Evolutionary conservation across 2,797 vertebrate genomes (phyloP), one percentile per base, ranked within the genome.

Genomic region (Phylloscopus collybita): DNA sequence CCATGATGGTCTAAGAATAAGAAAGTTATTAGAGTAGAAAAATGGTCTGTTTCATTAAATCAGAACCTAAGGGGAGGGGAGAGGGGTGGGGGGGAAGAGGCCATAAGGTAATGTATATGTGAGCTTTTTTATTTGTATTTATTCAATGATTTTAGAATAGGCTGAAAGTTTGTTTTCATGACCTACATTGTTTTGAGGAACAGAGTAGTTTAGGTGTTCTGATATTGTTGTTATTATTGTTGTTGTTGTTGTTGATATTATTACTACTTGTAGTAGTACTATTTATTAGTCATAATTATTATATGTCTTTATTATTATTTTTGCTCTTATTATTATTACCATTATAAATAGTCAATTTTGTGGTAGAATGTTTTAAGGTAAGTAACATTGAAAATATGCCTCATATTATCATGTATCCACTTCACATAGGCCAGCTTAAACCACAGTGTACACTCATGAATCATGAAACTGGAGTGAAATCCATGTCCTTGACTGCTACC

Each of bases 1-100:
- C 83, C 18, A 14, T 56, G 16, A 45, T 90, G 47, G 17, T 69
- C 45, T 85, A 73, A 20, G 60, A 94, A 96, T 89, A 96, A 89
- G 75, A 94, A 97, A 95, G 56, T 88, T 95, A 95, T 57, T 36
- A 96, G 61, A 29, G 38, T 86, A 91, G 67, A 96, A 97, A 95
- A 97, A 95, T 60, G 5, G 23, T 69, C 79, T 78, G 25, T 92
- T 96, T 97, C 82, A 93, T 97, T 96, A 97, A 96, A 94, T 91
- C 16, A 47, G 62, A 95, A 97, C 51, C 59, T 82, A 72, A 34
- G 34, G 34, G 34, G 34, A 34, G 34, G 34, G 34, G 34, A 34
- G 34, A 34, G 34, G 34, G 34, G 34, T 34, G 51, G 8, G 54
- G 62, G 76, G 16, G 50, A 83, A 61, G 32, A 69, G 54, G 62